These are phyloP conservation scores for Amiota communis DNA, from an alignment of 2,888 invertebrate species.

Conservation along the genomic window DNA sequence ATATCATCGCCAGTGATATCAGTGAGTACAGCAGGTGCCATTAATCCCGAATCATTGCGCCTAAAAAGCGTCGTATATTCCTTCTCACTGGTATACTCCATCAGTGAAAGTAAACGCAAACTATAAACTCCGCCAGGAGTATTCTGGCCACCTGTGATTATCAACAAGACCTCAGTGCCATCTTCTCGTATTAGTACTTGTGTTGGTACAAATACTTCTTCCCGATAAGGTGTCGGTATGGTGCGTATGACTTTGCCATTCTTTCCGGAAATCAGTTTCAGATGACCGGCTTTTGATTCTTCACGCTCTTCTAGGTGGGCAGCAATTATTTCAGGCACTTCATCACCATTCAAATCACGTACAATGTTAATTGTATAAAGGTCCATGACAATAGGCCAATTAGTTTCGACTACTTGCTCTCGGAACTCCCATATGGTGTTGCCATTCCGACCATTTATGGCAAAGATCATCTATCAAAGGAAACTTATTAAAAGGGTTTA, in stretches of 20 bases:
- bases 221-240: constrained; percentile 78
- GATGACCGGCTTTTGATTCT: constrained; percentile 76
- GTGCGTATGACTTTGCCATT: constrained; percentile 79
- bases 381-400: constrained; percentile 75
- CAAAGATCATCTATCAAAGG: constrained; percentile 76
- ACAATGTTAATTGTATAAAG: constrained; percentile 83
- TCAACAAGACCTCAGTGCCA: constrained; percentile 78
- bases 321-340: constrained; percentile 80
- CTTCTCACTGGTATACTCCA: constrained; percentile 74
- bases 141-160: constrained; percentile 84
- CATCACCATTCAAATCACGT: constrained; percentile 81
- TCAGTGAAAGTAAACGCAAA: constrained; percentile 76
- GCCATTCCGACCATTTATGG: constrained; percentile 81
- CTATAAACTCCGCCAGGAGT: constrained; percentile 82
- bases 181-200: constrained; percentile 78
- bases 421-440: constrained; percentile 77
- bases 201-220: constrained; percentile 83
- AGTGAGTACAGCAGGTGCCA: constrained; percentile 79
- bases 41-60: constrained; percentile 79
- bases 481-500: not conserved
- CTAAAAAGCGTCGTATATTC: constrained; percentile 76
- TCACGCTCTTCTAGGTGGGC: constrained; percentile 78
- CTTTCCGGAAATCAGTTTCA: constrained; percentile 82
- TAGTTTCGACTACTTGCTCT: constrained; percentile 72
- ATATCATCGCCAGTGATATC: constrained; percentile 83